Evolutionary conservation across 2,888 invertebrate genomes (phyloP).

Genomic region (Zygothrica quintamaculata): DNA sequence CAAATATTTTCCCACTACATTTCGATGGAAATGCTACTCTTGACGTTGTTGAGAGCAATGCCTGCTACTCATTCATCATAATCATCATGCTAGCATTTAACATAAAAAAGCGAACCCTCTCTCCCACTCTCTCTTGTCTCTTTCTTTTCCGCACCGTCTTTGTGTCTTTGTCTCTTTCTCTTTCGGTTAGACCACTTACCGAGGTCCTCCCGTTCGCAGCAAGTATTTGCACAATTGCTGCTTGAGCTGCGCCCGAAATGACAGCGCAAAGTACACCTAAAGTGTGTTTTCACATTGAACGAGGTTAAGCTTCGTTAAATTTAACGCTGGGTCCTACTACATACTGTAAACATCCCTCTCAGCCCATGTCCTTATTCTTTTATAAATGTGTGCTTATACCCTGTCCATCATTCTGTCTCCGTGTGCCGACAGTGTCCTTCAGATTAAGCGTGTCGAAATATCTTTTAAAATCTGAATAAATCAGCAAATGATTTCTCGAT

Average conservation of each 20-base stretch:
- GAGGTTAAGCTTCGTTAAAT: constrained; percentile 81
- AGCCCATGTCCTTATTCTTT: constrained; percentile 7
- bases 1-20: constrained; percentile 53
- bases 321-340: constrained; percentile 55
- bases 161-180: not conserved
- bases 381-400: constrained; percentile 6
- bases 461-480: no score
- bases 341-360: no score
- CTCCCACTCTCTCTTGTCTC: not conserved
- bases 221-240: constrained; percentile 81
- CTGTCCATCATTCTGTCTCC: not conserved
- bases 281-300: constrained; percentile 79
- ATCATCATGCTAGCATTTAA: constrained; percentile 63
- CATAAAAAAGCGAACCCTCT: constrained; percentile 52
- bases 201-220: constrained; percentile 43
- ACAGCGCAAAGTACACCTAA: constrained; percentile 79
- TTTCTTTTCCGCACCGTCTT: not conserved
- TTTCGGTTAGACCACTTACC: constrained; percentile 34
- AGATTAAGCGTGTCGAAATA: no score
- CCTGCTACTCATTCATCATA: constrained; percentile 76
- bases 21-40: constrained; percentile 31
- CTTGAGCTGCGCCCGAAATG: constrained; percentile 75
- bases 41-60: constrained; percentile 1
- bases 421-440: no score
- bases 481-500: no score